These are phyloP conservation scores for Neosilurus mollespiculum DNA, from an alignment of 2,797 vertebrate species.

Conservation along the genomic window DNA sequence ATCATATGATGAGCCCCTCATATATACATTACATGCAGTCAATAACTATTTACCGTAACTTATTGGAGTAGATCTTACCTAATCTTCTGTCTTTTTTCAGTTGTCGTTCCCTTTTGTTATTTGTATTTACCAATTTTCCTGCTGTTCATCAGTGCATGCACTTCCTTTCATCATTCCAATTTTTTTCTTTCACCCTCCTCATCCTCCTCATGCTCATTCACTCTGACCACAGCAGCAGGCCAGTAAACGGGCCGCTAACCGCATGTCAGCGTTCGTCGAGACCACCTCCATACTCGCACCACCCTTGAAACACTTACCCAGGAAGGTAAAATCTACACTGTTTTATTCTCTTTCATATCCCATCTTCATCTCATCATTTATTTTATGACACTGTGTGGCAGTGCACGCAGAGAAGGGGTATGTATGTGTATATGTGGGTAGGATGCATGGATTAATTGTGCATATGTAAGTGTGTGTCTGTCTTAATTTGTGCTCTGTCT, in stretches of 20 bases:
- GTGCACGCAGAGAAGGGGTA: neutral
- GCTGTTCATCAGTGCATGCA: slow-evolving; percentile 24
- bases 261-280: slow-evolving; percentile 89
- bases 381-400: slow-evolving; percentile 44
- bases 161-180: slow-evolving; percentile 27
- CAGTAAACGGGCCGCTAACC: slow-evolving; percentile 80
- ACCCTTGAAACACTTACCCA: slow-evolving; percentile 80
- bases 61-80: neutral
- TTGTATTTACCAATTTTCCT: slow-evolving; percentile 25
- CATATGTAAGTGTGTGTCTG: slow-evolving; percentile 2
- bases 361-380: slow-evolving; percentile 41
- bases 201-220: slow-evolving; percentile 35
- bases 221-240: slow-evolving; percentile 71
- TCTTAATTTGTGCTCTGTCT: slow-evolving; percentile 6
- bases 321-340: slow-evolving; percentile 81
- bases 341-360: slow-evolving; percentile 31
- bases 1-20: neutral
- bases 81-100: neutral
- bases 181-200: slow-evolving; percentile 67
- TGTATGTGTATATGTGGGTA: neutral
- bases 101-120: neutral
- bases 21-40: neutral
- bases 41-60: neutral
- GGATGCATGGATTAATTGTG: neutral
- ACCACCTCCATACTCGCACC: slow-evolving; percentile 77